phyloP scores from a whole-genome alignment of 2,888 invertebrate species.

The Synergus laeviventris region DNA sequence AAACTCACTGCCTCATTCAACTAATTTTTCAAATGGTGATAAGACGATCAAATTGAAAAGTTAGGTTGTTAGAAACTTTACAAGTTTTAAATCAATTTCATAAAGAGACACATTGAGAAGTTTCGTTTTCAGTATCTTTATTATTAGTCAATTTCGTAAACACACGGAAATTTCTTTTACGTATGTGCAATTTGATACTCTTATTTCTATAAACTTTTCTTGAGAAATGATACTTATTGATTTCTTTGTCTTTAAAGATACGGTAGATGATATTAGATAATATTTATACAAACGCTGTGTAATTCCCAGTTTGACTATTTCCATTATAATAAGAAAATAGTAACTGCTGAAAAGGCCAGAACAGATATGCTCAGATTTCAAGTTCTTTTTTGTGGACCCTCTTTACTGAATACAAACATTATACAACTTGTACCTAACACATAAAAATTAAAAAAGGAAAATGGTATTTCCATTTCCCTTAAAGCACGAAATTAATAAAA shows the following conservation, averaged over 20 bases:
- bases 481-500: background rate
- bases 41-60: background rate
- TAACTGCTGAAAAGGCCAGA: background rate
- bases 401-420: background rate
- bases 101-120: background rate
- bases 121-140: background rate
- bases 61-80: background rate
- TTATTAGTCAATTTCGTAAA: background rate
- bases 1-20: constrained; percentile 34
- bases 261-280: constrained; percentile 11
- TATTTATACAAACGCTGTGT: constrained; percentile 12
- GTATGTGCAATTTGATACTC: constrained; percentile 20
- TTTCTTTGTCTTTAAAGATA: background rate
- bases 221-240: background rate
- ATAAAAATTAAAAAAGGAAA: background rate
- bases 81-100: background rate
- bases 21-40: background rate
- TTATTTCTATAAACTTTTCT: background rate
- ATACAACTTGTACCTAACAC: constrained; percentile 4
- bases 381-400: background rate
- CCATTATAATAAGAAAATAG: background rate
- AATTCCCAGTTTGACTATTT: constrained; percentile 10
- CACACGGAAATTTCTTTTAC: background rate
- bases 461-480: background rate
- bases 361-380: background rate